phyloP scores from a whole-genome alignment of 1,140 invertebrate species.

The Formica selysi region DNA sequence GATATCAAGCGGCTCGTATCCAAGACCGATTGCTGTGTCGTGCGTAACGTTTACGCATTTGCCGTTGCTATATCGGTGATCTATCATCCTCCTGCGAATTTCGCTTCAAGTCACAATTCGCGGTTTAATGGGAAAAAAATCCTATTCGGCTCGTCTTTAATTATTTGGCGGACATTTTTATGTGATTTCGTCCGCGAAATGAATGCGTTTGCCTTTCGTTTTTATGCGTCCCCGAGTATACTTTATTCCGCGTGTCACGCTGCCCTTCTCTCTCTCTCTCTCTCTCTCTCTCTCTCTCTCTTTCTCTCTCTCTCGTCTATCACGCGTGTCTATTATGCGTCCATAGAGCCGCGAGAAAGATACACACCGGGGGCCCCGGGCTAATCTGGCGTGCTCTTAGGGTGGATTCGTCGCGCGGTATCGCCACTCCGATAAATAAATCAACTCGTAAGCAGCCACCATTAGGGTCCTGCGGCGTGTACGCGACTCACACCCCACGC shows the following conservation, averaged over 20 bases:
- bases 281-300: no score
- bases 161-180: background rate
- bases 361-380: constrained; percentile 67
- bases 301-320: constrained; percentile 66
- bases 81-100: background rate
- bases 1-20: constrained; percentile 71
- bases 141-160: background rate
- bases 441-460: constrained; percentile 79
- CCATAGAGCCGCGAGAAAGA: constrained; percentile 77
- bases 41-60: constrained; percentile 42
- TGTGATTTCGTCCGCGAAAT: background rate
- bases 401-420: constrained; percentile 78
- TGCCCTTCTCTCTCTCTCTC: constrained; percentile 10
- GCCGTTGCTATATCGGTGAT: background rate
- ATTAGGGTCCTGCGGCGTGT: constrained; percentile 77
- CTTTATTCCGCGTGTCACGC: constrained; percentile 39
- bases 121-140: background rate
- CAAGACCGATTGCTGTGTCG: constrained; percentile 67
- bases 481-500: constrained; percentile 69
- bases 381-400: constrained; percentile 76
- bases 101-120: background rate
- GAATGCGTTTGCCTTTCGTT: no score
- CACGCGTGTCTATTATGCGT: constrained; percentile 77
- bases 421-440: constrained; percentile 79
- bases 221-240: background rate